Evolutionary conservation across 2,113 vertebrate species (phyloP).

Genomic region (Entomyzon cyanotis): DNA sequence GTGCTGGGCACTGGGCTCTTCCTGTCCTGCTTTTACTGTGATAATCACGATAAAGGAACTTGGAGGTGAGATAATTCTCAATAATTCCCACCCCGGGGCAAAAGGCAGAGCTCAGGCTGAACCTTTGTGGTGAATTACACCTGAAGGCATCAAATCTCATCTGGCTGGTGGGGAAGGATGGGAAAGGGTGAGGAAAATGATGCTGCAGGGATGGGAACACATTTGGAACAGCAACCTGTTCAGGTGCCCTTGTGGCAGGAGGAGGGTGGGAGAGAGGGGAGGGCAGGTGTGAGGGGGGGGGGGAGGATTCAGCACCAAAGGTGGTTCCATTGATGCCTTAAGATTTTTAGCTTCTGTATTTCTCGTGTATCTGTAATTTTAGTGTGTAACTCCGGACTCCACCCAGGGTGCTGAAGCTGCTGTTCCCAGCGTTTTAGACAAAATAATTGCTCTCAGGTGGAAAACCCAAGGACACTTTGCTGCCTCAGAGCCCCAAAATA

Average conservation of each 20-base stretch:
- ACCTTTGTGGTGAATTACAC: background rate
- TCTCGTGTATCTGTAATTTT: too few species aligned
- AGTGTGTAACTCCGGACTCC: too few species aligned
- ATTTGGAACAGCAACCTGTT: fast-evolving
- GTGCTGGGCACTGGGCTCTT: background rate
- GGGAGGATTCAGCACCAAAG: background rate
- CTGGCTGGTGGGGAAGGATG: background rate
- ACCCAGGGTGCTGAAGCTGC: too few species aligned
- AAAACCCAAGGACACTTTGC: too few species aligned
- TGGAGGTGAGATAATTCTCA: background rate
- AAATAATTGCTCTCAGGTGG: too few species aligned
- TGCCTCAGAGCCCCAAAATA: too few species aligned
- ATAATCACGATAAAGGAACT: background rate
- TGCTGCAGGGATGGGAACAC: background rate
- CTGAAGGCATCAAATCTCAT: background rate
- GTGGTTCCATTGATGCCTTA: background rate
- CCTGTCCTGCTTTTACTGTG: background rate
- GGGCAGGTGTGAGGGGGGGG: background rate
- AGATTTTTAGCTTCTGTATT: too few species aligned
- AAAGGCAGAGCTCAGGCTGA: background rate
- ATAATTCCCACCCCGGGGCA: background rate
- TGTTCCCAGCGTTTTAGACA: too few species aligned
- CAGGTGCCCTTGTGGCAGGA: background rate
- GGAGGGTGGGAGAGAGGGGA: background rate
- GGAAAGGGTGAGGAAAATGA: background rate